Conservation (phyloP, 2,888 invertebrate species). For the Stratiomys singularior region DNA sequence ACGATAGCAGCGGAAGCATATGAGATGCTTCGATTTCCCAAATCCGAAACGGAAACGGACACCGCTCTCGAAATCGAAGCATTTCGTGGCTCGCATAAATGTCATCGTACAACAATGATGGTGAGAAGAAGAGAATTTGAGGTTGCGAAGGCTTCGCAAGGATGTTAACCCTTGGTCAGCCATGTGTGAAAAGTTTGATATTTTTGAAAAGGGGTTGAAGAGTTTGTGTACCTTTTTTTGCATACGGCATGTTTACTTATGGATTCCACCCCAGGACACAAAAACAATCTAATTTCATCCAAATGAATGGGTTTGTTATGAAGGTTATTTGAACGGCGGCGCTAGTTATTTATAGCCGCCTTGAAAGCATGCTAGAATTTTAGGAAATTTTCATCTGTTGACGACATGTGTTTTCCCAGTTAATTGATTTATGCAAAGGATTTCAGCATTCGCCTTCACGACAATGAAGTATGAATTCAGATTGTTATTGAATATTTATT, state of each 20-base stretch:
- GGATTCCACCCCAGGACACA: not conserved
- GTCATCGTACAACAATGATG: constrained; percentile 82
- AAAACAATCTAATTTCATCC: no score
- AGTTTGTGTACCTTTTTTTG: not conserved
- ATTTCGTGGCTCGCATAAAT: constrained; percentile 90
- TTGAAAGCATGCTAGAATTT: no score
- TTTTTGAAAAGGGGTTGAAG: not conserved
- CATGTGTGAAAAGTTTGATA: not conserved
- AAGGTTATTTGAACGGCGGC: no score
- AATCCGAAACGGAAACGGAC: constrained; percentile 42
- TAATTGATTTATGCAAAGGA: no score
- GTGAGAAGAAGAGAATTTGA: constrained; percentile 68
- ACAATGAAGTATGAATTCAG: no score
- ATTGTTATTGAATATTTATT: no score
- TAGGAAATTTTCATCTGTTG: no score
- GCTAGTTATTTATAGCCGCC: no score
- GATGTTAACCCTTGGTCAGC: constrained; percentile 2
- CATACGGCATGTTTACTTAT: not conserved
- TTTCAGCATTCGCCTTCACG: no score
- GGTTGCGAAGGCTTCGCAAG: not conserved
- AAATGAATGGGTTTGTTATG: no score
- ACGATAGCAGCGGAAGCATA: constrained; percentile 51
- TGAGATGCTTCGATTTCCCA: constrained; percentile 45
- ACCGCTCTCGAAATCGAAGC: constrained; percentile 73
- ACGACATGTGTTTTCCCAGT: no score